Evolutionary conservation across 2,888 invertebrate genomes (phyloP).

Genomic region (Patella caerulea): DNA sequence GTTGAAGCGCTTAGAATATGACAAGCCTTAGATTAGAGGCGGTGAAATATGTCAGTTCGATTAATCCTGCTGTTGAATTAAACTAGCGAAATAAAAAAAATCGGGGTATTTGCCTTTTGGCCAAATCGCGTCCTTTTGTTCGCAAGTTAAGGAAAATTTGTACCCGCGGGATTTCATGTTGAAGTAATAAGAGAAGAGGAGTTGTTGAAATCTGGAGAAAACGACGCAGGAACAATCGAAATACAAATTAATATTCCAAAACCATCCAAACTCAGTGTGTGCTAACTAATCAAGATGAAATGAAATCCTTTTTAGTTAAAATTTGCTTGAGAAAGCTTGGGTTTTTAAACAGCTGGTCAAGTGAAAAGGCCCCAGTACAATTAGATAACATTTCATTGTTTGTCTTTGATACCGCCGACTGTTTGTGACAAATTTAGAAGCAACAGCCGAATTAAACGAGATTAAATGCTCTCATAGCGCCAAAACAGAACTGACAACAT

Average conservation of each 20-base stretch:
- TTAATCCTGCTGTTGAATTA: not conserved
- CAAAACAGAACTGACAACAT: too few relatives aligned
- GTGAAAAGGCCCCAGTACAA: not conserved
- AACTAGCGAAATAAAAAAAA: not conserved
- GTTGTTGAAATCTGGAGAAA: conserved; percentile 17
- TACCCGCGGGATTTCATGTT: conserved; percentile 15
- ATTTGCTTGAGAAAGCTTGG: conserved; percentile 2
- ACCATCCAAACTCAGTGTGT: conserved; percentile 14
- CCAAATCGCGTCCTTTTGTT: conserved; percentile 21
- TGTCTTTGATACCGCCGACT: conserved; percentile 1
- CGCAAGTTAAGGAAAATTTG: conserved; percentile 18
- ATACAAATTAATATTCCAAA: conserved; percentile 26
- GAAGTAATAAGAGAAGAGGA: not conserved
- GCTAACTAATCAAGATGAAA: conserved; percentile 21
- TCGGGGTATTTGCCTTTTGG: conserved; percentile 17
- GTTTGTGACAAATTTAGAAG: not conserved
- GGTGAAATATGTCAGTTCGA: not conserved
- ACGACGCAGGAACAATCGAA: conserved; percentile 22
- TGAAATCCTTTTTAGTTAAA: conserved; percentile 9
- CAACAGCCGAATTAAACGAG: too few relatives aligned
- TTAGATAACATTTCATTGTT: conserved; percentile 11
- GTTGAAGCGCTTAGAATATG: not conserved
- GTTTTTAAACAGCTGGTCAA: conserved; percentile 8
- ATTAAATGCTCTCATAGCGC: too few relatives aligned
- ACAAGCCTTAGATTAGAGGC: conserved; percentile 5